Evolutionary conservation across 2,888 invertebrate genomes (phyloP), one percentile per base, ranked within the genome.

Genomic region (Neoascia interrupta): DNA sequence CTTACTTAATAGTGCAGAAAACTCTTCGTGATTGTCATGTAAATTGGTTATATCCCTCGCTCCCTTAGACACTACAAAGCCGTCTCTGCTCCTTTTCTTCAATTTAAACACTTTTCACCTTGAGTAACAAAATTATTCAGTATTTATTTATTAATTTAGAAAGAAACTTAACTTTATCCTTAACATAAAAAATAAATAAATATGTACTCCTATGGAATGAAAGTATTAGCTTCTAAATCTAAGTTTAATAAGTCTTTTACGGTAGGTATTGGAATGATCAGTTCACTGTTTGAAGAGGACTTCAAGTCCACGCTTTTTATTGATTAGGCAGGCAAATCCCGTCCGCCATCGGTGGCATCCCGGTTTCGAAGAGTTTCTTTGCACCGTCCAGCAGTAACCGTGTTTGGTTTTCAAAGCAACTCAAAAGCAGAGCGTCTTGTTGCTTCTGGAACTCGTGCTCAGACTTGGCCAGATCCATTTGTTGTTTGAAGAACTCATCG

Each of bases 401-500:
- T 2, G 87, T 85, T 74, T 88, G 88, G n/a, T 84, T 84, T 15
- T 86, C 86, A 43, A 88, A 84, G 1, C 88, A 85, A 51, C 82
- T 82, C 83, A 88, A 82, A 0, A 88, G 82, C 37, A 87, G 51
- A 5, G 82, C 80, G 47, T 88, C 88, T 39, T 88, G 88, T 18
- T 83, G 83, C 68, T 86, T 83, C 56, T 88, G 88, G 69, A 88
- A 88, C 54, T 86, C 86, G 36, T 88, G 88, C 69, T 88, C 88
- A 1, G 85, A 83, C 6, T 86, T 85, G 2, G 85, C 84, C 5
- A 88, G 37, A 37, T 85, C 83, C 72, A 85, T 87, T 76, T 88
- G 88, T 45, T 86, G 86, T 26, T 84, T 81, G 39, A 88, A 88
- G 80, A 88, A 88, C 37, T 86, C 85, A 11, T 83, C 80, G 13